phyloP scores from a whole-genome alignment of 1,140 invertebrate species.

The Diabrotica virgifera region DNA sequence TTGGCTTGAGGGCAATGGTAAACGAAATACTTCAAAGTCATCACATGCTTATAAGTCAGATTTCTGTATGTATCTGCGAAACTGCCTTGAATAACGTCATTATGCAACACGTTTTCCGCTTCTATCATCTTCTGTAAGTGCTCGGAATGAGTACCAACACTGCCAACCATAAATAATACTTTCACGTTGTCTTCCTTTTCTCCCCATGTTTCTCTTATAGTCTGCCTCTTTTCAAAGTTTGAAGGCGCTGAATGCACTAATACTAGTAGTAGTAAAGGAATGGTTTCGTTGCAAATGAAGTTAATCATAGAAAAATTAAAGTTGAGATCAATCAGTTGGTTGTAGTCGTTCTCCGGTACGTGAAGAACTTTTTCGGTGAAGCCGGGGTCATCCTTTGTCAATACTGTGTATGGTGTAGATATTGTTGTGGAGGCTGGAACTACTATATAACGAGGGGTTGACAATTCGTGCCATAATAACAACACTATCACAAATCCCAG shows the following conservation, averaged over 20 bases:
- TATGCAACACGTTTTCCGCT: constrained; percentile 58
- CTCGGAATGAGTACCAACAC: constrained; percentile 49
- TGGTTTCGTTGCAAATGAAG: constrained; percentile 37
- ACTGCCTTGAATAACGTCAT: constrained; percentile 75
- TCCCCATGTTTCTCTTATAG: constrained; percentile 70
- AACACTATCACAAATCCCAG: constrained; percentile 4
- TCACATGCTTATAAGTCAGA: constrained; percentile 84
- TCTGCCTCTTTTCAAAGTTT: constrained; percentile 59
- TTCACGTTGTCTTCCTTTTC: constrained; percentile 46
- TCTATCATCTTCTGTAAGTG: constrained; percentile 52
- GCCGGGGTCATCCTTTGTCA: neutral
- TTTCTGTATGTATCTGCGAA: constrained; percentile 80
- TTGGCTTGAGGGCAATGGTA: constrained; percentile 66
- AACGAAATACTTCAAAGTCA: constrained; percentile 77
- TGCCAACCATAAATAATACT: constrained; percentile 70
- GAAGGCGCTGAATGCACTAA: constrained; percentile 66
- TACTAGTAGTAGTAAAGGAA: constrained; percentile 53
- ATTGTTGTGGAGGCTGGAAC: neutral
- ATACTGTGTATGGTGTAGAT: constrained; percentile 7
- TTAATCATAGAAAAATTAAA: constrained; percentile 43
- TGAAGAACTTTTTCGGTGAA: constrained; percentile 18
- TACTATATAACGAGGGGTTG: neutral
- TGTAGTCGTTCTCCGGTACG: constrained; percentile 38
- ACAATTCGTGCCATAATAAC: constrained; percentile 11
- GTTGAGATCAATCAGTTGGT: constrained; percentile 36